These are phyloP conservation scores for Butastur rufipennis DNA, from an alignment of 2,113 vertebrate genomes.

Conservation along the genomic window DNA sequence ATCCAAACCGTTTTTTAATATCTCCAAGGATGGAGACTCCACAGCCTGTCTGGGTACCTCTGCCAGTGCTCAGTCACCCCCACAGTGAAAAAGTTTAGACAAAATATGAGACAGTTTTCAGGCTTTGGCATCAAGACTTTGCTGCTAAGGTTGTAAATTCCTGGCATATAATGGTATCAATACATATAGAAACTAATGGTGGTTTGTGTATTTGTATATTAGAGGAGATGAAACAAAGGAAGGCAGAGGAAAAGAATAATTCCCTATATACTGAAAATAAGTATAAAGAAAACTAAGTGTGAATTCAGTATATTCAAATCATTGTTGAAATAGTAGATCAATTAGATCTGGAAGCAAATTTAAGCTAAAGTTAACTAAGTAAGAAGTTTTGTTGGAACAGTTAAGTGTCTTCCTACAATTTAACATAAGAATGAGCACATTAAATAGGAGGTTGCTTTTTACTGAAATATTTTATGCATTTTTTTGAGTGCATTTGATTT, in stretches of 20 bases:
- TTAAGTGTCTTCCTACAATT: neutral
- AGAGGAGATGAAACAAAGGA: neutral
- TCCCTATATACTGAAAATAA: neutral
- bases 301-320: neutral
- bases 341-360: neutral
- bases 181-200: accelerated
- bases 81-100: neutral
- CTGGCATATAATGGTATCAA: neutral
- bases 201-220: neutral
- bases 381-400: neutral
- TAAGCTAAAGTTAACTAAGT: neutral
- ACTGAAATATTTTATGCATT: neutral
- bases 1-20: neutral
- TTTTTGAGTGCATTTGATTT: neutral
- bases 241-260: neutral
- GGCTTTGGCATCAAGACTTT: neutral
- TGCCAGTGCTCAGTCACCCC: neutral
- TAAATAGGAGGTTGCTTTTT: neutral
- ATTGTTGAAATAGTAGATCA: neutral
- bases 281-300: neutral
- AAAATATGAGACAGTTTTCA: neutral
- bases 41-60: neutral
- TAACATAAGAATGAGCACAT: neutral
- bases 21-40: neutral
- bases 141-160: neutral